Evolutionary conservation across 2,888 invertebrate species (phyloP).

Genomic region (Morpho deidamia): DNA sequence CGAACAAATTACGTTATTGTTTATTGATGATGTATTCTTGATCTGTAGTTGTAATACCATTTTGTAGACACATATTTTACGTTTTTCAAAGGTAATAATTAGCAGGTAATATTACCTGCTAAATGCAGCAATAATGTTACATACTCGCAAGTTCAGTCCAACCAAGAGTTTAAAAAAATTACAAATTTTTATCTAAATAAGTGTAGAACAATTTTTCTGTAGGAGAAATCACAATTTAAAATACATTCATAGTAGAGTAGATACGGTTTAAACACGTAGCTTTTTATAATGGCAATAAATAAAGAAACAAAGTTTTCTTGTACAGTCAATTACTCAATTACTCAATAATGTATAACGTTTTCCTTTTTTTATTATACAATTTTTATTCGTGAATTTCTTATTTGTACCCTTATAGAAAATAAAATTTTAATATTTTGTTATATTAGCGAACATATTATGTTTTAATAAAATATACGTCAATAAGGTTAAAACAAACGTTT

Average conservation of each 20-base stretch:
- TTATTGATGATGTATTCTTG: too few species aligned
- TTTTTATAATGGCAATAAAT: constrained; percentile 36
- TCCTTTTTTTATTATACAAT: not conserved
- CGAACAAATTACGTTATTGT: too few species aligned
- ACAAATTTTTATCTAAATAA: not conserved
- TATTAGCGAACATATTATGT: too few species aligned
- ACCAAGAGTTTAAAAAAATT: constrained; percentile 5
- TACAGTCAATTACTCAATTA: constrained; percentile 40
- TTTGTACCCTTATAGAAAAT: too few species aligned
- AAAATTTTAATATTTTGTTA: too few species aligned
- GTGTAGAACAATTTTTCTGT: not conserved
- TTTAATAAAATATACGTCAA: too few species aligned
- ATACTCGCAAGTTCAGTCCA: constrained; percentile 2
- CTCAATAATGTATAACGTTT: constrained; percentile 11
- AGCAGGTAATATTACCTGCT: not conserved
- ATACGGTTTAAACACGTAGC: not conserved
- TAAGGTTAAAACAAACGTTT: too few species aligned
- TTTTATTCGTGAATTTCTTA: constrained; percentile 6
- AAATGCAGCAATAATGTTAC: not conserved
- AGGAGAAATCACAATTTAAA: too few species aligned
- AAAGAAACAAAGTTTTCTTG: constrained; percentile 35
- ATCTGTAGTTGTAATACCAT: too few species aligned
- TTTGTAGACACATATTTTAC: too few species aligned
- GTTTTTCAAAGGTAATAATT: too few species aligned
- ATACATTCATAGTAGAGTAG: too few species aligned